Evolutionary conservation across 2,797 vertebrate genomes (phyloP).

Genomic region (Oophaga sylvatica): DNA sequence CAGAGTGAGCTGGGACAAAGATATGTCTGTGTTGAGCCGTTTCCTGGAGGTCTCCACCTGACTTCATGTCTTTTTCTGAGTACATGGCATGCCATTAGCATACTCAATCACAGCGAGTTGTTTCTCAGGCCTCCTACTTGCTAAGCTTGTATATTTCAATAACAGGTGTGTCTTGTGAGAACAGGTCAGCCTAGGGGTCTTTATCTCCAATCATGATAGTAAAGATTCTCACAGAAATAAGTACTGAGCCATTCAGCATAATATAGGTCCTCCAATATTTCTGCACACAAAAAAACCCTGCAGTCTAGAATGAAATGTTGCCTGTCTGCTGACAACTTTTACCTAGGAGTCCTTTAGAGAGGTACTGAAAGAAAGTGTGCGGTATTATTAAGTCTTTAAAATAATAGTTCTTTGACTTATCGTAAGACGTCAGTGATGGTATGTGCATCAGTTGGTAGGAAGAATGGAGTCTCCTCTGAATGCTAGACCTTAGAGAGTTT

Average conservation of each 20-base stretch:
- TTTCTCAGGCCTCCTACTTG: slow-evolving; percentile 33
- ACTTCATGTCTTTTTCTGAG: slow-evolving; percentile 7
- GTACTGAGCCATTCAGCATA: background rate
- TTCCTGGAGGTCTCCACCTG: slow-evolving; percentile 32
- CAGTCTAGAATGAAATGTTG: background rate
- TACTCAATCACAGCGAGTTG: background rate
- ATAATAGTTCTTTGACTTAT: too few relatives aligned
- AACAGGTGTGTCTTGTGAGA: slow-evolving; percentile 27
- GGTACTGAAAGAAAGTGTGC: too few relatives aligned
- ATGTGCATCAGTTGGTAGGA: too few relatives aligned
- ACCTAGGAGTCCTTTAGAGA: too few relatives aligned
- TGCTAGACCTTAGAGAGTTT: too few relatives aligned
- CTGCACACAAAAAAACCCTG: background rate
- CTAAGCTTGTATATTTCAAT: slow-evolving; percentile 39
- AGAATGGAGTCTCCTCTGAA: too few relatives aligned
- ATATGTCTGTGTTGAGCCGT: slow-evolving; percentile 36
- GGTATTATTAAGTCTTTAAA: too few relatives aligned
- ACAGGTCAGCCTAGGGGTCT: background rate
- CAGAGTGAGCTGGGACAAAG: slow-evolving; percentile 52
- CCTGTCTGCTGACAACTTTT: too few relatives aligned
- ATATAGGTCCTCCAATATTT: background rate
- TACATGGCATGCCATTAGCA: background rate
- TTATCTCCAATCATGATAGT: background rate
- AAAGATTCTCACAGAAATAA: background rate
- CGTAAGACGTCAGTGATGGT: too few relatives aligned